Evolutionary conservation across 1,140 invertebrate species (phyloP).

Genomic region (Drosophila ohnishii): DNA sequence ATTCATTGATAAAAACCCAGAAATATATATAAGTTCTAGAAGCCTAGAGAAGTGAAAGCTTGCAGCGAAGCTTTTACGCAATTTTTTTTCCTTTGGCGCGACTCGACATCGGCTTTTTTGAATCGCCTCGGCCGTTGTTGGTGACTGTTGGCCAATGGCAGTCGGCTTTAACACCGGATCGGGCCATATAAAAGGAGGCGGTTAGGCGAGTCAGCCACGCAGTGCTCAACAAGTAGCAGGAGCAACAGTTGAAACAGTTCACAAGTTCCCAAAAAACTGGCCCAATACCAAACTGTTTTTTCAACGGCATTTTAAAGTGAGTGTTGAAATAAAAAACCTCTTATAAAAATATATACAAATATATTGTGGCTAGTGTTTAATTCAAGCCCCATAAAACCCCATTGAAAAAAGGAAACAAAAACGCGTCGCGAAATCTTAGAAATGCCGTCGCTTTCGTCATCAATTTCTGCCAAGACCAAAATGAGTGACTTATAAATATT

Average conservation of each 20-base stretch:
- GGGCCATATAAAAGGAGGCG: slow-evolving; percentile 72
- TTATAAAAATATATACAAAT: not conserved
- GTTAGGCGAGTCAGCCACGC: slow-evolving; percentile 64
- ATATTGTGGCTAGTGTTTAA: slow-evolving; percentile 3
- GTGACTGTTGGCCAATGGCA: slow-evolving; percentile 6
- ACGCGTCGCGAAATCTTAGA: slow-evolving; percentile 62
- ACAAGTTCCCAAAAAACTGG: not conserved
- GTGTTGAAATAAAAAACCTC: not conserved
- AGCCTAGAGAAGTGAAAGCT: slow-evolving; percentile 42
- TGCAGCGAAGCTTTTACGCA: slow-evolving; percentile 68
- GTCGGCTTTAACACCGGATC: slow-evolving; percentile 16
- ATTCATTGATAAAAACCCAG: slow-evolving; percentile 73
- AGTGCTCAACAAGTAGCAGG: slow-evolving; percentile 79
- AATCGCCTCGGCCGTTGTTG: slow-evolving; percentile 16
- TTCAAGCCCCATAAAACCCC: not conserved
- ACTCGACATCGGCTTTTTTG: slow-evolving; percentile 18
- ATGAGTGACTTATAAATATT: slow-evolving; percentile 2
- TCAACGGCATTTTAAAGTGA: slow-evolving; percentile 39
- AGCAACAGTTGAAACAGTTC: slow-evolving; percentile 68
- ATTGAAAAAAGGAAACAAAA: not conserved
- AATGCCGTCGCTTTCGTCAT: slow-evolving; percentile 69
- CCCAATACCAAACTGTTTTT: slow-evolving; percentile 12
- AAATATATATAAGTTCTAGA: not conserved
- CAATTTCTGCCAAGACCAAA: slow-evolving; percentile 11
- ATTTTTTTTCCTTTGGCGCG: slow-evolving; percentile 48